Evolutionary conservation across 2,888 invertebrate species (phyloP), one percentile per base, ranked within the genome.

Genomic region (Tinea pellionella): DNA sequence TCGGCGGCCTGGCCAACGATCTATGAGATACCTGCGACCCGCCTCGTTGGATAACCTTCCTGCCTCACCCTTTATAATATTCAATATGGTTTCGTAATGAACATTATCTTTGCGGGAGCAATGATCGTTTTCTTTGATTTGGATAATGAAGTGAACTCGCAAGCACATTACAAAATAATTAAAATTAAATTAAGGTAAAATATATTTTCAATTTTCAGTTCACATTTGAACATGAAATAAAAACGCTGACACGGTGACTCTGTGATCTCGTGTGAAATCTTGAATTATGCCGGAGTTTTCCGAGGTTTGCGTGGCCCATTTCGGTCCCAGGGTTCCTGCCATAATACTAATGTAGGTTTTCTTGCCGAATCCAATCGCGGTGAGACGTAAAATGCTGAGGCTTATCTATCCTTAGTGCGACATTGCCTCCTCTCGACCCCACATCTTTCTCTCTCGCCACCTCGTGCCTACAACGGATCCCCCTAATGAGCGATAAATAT

Each of bases 301-400:
- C 3, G 24, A 12, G 24, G 57, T 32, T 57, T 32, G 57, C 32
- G 57, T 9, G 32, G 55, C 13, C 57, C 57, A 32, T 57, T 57
- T 57, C 57, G 32, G 57, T 57, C 57, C 57, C 55, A 55, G 32
- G 57, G 32, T 57, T 57, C 57, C 15, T 3, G 57, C 57, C 32
- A 57, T 57, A 57, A 57, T 57, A 57, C 57, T 57, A 57, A 57
- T 57, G 57, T 57, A 57, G 57, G 57, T 57, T 57, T 57, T 57
- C 57, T 57, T 57, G 57, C 57, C 57, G 57, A 57, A 57, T 57
- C 57, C 57, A 57, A 57, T 57, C 57, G 57, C 57, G 32, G 57
- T 15, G 57, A 16, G 15, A 32, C 57, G 57, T 57, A 57, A 57
- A 57, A 57, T 57, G 30, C 57, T 32, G 19, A n/a, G 32, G 32